Evolutionary conservation across 2,888 invertebrate genomes (phyloP).

Genomic region (Busseola fusca): DNA sequence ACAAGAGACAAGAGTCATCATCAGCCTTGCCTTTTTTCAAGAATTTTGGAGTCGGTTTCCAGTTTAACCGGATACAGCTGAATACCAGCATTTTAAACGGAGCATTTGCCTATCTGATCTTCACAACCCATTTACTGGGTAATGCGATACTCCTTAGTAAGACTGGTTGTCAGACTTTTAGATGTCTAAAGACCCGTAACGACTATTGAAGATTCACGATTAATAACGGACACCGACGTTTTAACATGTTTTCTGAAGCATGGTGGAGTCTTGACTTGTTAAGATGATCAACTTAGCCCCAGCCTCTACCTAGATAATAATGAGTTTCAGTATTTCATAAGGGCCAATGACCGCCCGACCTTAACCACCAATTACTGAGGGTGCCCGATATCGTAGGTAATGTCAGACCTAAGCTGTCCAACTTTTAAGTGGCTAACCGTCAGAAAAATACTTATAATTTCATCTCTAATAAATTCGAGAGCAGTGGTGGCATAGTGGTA

Average conservation of each 20-base stretch:
- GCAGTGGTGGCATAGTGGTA: background rate
- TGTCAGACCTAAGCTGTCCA: background rate
- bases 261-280: background rate
- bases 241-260: background rate
- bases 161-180: no score
- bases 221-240: no score
- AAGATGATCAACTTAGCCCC: background rate
- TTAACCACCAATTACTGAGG: background rate
- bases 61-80: background rate
- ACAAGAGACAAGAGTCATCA: background rate
- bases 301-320: background rate
- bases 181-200: no score
- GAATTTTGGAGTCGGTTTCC: background rate
- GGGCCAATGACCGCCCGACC: background rate
- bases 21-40: background rate
- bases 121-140: no score
- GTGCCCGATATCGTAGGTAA: background rate
- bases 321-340: background rate
- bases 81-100: background rate
- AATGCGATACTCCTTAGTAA: background rate
- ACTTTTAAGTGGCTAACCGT: slow-evolving; percentile 8
- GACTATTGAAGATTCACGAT: background rate
- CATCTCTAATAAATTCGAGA: background rate
- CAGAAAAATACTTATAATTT: background rate
- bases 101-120: background rate